These are phyloP conservation scores for Limnodromus scolopaceus DNA, from an alignment of 2,797 vertebrate species.

Conservation along the genomic window DNA sequence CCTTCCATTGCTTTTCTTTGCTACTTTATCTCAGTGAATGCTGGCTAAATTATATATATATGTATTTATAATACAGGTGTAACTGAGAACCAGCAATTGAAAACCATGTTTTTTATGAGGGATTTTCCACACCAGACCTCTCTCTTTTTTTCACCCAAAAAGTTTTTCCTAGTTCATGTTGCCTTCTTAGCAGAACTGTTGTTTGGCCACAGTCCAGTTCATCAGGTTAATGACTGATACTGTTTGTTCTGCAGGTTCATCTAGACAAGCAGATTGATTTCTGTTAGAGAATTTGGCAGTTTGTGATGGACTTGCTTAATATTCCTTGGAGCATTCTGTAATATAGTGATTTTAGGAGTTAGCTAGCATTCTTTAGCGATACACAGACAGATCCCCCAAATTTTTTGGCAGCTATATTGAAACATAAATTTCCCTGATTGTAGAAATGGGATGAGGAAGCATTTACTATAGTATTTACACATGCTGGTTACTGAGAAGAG, in stretches of 20 bases:
- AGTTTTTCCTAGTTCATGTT: background rate
- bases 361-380: background rate
- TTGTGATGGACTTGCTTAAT: background rate
- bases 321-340: background rate
- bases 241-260: slow-evolving; percentile 3
- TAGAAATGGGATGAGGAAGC: background rate
- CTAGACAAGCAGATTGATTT: slow-evolving; percentile 9
- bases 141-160: background rate
- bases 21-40: background rate
- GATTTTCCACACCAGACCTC: background rate
- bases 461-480: background rate
- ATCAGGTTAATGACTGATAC: background rate
- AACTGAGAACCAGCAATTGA: background rate
- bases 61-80: background rate
- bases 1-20: background rate
- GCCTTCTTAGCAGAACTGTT: background rate
- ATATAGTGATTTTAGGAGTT: background rate
- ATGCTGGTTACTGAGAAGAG: background rate
- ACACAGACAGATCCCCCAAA: background rate
- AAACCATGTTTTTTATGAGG: background rate
- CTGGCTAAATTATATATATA: background rate
- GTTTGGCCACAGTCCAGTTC: background rate
- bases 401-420: background rate
- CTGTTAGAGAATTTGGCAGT: background rate
- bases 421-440: background rate